These are phyloP conservation scores for Aselliscus stoliczkanus DNA, from an alignment of 2,797 vertebrate genomes.

Conservation along the genomic window DNA sequence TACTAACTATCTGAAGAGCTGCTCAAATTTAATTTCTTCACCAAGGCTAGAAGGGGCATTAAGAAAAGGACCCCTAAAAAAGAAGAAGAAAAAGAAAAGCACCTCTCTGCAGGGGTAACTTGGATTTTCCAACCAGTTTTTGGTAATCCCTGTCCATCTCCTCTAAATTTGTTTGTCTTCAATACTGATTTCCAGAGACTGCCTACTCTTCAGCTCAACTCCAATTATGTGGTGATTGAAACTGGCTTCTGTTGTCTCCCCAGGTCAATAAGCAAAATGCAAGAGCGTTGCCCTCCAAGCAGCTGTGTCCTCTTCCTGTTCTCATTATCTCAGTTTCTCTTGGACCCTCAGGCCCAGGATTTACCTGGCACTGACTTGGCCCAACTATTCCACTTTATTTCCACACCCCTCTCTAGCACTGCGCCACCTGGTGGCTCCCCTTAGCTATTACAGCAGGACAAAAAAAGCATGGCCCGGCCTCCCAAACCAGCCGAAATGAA, in stretches of 20 bases:
- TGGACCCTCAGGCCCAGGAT: not conserved
- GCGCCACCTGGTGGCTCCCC: conserved; percentile 74
- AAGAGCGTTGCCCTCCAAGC: accelerated
- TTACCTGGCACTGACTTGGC: not conserved
- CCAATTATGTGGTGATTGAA: accelerated
- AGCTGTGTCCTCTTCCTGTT: not conserved
- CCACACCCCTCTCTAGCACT: not conserved
- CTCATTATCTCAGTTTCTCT: not conserved
- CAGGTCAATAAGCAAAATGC: not conserved
- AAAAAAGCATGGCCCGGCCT: not conserved
- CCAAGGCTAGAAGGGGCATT: not conserved
- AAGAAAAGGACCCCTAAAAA: not conserved
- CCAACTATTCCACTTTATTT: accelerated
- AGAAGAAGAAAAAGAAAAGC: not conserved
- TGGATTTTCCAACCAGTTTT: not conserved
- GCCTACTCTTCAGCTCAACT: not conserved
- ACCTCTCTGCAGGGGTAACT: not conserved
- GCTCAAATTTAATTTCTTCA: conserved; percentile 5
- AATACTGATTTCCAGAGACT: not conserved
- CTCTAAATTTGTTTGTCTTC: not conserved
- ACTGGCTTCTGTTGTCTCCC: accelerated
- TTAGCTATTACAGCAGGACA: not conserved
- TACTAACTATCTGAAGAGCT: conserved; percentile 8
- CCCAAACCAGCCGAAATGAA: not conserved
- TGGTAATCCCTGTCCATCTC: not conserved